Evolutionary conservation across 2,888 invertebrate genomes (phyloP).

Genomic region (Ischnura elegans): DNA sequence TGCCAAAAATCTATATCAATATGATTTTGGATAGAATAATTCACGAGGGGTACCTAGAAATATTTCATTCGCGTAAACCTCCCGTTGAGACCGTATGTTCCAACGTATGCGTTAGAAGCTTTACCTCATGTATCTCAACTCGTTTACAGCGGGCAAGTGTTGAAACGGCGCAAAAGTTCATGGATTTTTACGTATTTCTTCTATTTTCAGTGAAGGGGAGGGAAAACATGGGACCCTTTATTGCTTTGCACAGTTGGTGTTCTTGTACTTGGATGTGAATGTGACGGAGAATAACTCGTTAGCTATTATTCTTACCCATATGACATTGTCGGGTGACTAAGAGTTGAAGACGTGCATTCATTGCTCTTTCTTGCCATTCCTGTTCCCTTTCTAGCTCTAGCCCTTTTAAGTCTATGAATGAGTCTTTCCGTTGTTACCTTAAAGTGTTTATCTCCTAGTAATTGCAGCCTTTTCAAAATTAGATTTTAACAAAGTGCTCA

Average conservation of each 20-base stretch:
- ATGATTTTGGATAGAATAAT: too few relatives aligned
- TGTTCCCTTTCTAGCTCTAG: neutral
- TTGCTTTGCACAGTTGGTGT: neutral
- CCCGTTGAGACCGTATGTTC: too few relatives aligned
- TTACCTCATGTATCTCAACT: too few relatives aligned
- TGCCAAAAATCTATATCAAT: too few relatives aligned
- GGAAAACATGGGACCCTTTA: neutral
- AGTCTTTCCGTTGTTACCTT: too few relatives aligned
- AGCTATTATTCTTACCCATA: neutral
- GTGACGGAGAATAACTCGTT: neutral
- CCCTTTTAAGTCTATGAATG: neutral
- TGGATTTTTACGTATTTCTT: neutral
- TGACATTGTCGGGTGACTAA: neutral
- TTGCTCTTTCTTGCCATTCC: neutral
- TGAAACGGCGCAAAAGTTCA: neutral
- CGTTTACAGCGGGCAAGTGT: neutral
- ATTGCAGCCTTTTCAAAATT: too few relatives aligned
- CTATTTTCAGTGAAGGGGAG: neutral
- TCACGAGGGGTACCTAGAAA: too few relatives aligned
- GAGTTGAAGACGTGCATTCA: neutral
- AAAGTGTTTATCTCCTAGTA: too few relatives aligned
- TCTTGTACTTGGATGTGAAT: neutral
- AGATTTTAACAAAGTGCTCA: too few relatives aligned
- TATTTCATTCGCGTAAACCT: too few relatives aligned
- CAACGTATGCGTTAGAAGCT: too few relatives aligned